Percentiles rank a stretch among this genome's conserved stretches.
These are phyloP conservation scores for Clepsis dumicolana DNA, from an alignment of 2,888 invertebrate species.

Conservation along the genomic window DNA sequence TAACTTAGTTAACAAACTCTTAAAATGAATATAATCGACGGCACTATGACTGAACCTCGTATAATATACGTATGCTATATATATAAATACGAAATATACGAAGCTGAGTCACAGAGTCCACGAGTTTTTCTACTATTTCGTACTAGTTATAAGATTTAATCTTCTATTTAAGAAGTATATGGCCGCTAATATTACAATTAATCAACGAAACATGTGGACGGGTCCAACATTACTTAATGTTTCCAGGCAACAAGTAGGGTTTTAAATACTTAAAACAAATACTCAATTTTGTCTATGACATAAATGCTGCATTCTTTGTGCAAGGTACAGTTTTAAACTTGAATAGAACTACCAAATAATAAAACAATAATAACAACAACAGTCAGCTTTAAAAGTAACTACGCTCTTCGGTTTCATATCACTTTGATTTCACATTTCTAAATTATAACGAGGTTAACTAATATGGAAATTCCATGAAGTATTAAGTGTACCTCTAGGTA, in stretches of 20 bases:
- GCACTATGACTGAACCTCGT: too few relatives aligned
- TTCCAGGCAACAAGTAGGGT: constrained; percentile 30
- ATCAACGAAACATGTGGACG: constrained; percentile 55
- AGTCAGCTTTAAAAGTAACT: too few relatives aligned
- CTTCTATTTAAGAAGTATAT: constrained; percentile 53
- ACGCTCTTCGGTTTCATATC: background rate
- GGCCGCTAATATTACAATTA: constrained; percentile 56
- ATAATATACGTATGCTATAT: too few relatives aligned
- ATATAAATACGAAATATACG: too few relatives aligned
- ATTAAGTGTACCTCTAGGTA: background rate
- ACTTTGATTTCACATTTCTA: background rate
- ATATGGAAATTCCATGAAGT: background rate
- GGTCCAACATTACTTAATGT: constrained; percentile 52
- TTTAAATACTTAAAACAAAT: background rate
- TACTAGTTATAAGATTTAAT: constrained; percentile 45
- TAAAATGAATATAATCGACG: too few relatives aligned
- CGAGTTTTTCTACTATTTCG: constrained; percentile 12
- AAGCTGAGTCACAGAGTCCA: too few relatives aligned
- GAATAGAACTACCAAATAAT: background rate
- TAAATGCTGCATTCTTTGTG: background rate
- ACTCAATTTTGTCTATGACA: background rate
- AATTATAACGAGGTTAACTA: background rate
- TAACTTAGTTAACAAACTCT: too few relatives aligned
- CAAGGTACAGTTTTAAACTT: background rate
- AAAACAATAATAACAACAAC: background rate